A percentile compares a stretch with the other conserved stretches of the same genome.
Conservation (phyloP, 1,140 invertebrate species). For the Eciton burchellii region DNA sequence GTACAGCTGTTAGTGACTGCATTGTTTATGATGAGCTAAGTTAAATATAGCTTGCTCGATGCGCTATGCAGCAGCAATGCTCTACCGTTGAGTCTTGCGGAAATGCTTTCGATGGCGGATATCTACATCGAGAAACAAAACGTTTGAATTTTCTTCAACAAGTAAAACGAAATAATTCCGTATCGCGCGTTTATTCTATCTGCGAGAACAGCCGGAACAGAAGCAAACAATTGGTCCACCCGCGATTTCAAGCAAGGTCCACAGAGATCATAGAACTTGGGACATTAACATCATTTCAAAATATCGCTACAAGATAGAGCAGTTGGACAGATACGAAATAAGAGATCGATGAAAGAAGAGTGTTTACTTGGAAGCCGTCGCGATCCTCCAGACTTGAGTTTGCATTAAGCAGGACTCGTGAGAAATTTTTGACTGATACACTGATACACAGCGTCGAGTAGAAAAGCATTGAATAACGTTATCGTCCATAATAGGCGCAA, state of each 20-base stretch:
- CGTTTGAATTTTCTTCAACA: neutral
- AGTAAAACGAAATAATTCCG: neutral
- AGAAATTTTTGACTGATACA: no score
- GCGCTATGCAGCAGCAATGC: neutral
- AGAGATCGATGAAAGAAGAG: no score
- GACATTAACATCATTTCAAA: conserved; percentile 32
- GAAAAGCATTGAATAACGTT: neutral
- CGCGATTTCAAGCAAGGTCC: conserved; percentile 34
- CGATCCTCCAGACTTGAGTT: no score
- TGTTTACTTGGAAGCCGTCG: no score
- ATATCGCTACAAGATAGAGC: conserved; percentile 23
- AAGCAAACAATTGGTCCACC: conserved; percentile 44
- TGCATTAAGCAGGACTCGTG: no score
- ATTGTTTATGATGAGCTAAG: conserved; percentile 19
- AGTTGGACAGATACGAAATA: conserved; percentile 10
- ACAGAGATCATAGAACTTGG: neutral
- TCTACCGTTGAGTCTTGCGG: neutral
- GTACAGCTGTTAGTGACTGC: neutral
- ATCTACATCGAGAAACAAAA: neutral
- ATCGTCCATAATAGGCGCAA: neutral
- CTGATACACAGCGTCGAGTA: no score
- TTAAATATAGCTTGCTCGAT: conserved; percentile 12
- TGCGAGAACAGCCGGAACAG: neutral
- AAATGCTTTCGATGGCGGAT: neutral
- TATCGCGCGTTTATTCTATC: neutral